Evolutionary conservation across 2,113 vertebrate genomes (phyloP).

Genomic region (Gyps fulvus): DNA sequence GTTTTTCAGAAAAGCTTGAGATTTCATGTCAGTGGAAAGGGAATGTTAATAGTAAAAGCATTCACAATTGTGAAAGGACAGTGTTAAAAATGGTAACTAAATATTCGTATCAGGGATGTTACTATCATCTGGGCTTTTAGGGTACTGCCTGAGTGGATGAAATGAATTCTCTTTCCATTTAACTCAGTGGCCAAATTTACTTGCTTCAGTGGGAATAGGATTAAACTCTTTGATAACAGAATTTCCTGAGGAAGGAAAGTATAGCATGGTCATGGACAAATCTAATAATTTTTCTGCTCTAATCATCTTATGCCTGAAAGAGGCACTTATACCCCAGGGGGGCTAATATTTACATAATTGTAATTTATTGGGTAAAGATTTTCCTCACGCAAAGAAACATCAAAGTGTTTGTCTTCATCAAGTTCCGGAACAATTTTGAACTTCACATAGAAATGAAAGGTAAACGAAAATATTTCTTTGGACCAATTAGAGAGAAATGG

Average conservation of each 20-base stretch:
- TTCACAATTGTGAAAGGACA: background rate
- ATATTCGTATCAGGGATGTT: background rate
- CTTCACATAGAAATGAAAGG: background rate
- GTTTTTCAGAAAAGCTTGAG: background rate
- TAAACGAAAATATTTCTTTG: slow-evolving; percentile 7
- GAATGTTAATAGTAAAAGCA: background rate
- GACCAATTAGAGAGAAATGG: background rate
- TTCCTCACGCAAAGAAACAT: slow-evolving; percentile 29
- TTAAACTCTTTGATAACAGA: slow-evolving; percentile 53
- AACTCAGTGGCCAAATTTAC: background rate
- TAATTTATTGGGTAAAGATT: slow-evolving; percentile 64
- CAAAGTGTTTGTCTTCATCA: slow-evolving; percentile 60
- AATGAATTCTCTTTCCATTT: slow-evolving; percentile 22
- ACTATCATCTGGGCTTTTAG: background rate
- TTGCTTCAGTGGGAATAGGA: slow-evolving; percentile 37
- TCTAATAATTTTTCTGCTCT: slow-evolving; percentile 62
- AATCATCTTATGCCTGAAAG: slow-evolving; percentile 56
- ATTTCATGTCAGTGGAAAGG: background rate
- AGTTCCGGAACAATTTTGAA: slow-evolving; percentile 34
- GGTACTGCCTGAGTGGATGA: background rate
- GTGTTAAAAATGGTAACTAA: background rate
- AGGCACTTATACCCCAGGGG: slow-evolving; percentile 13
- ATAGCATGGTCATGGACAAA: slow-evolving; percentile 43
- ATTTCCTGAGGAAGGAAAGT: slow-evolving; percentile 51
- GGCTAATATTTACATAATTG: slow-evolving; percentile 67